phyloP scores from a whole-genome alignment of 2,113 vertebrate species.

The Percina caprodes region DNA sequence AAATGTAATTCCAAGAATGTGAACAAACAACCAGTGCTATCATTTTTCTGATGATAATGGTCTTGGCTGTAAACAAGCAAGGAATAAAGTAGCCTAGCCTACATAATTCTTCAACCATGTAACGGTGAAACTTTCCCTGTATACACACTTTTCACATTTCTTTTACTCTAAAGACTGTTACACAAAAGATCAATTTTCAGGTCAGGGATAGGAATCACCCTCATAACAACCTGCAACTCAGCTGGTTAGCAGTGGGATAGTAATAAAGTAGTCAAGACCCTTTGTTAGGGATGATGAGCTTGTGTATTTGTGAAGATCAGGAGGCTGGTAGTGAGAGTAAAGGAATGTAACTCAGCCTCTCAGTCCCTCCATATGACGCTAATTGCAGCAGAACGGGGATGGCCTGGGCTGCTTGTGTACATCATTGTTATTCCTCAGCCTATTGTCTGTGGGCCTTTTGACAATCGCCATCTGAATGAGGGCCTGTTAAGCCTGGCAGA shows the following conservation, averaged over 20 bases:
- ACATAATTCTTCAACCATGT: background rate
- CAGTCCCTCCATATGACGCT: conserved; percentile 76
- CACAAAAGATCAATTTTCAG: background rate
- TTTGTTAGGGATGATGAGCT: conserved; percentile 75
- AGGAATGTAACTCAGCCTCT: conserved; percentile 75
- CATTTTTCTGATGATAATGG: background rate
- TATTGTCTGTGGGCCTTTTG: conserved; percentile 66
- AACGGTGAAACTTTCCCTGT: too few species aligned
- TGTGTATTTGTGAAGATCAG: conserved; percentile 61
- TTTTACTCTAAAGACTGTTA: background rate
- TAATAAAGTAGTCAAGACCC: conserved; percentile 76
- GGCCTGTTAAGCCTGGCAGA: conserved; percentile 70
- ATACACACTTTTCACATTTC: background rate
- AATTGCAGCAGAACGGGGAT: conserved; percentile 74
- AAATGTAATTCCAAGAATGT: background rate
- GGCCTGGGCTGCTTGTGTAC: conserved; percentile 72
- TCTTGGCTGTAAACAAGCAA: too few species aligned
- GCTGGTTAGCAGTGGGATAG: conserved; percentile 71
- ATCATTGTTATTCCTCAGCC: conserved; percentile 75
- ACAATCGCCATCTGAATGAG: conserved; percentile 72
- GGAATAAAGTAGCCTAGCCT: too few species aligned
- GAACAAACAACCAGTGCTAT: background rate
- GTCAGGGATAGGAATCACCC: background rate
- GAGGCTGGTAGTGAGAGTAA: conserved; percentile 63
- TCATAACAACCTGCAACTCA: conserved; percentile 17